phyloP scores from a whole-genome alignment of 2,113 vertebrate genomes.

The Nanorana parkeri region DNA sequence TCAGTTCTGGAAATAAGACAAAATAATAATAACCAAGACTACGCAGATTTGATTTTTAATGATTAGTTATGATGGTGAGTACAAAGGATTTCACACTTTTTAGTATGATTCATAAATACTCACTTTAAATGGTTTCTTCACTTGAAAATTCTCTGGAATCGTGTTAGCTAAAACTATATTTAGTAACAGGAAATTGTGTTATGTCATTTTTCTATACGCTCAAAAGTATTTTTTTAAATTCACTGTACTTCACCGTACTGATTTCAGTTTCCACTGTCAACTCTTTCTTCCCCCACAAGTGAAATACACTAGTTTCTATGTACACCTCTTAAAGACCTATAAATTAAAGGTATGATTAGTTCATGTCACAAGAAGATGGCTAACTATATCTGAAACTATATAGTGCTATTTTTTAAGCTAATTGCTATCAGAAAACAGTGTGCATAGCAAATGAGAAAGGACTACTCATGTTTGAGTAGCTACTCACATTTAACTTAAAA shows the following conservation, averaged over 20 bases:
- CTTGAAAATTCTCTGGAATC: neutral
- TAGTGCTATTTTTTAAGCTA: too few relatives aligned
- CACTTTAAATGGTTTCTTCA: neutral
- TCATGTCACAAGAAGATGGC: too few relatives aligned
- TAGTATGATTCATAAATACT: neutral
- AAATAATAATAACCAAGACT: neutral
- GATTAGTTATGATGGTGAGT: too few relatives aligned
- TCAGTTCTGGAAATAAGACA: too few relatives aligned
- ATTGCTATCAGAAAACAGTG: too few relatives aligned
- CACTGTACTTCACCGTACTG: neutral
- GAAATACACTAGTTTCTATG: neutral
- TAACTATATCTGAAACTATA: too few relatives aligned
- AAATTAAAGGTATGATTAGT: neutral
- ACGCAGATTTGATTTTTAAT: neutral
- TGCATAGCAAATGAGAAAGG: too few relatives aligned
- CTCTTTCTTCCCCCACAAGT: neutral
- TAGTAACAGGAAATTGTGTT: constrained; percentile 19
- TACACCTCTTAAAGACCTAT: neutral
- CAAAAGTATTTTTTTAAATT: neutral
- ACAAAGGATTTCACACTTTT: too few relatives aligned
- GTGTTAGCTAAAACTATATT: neutral
- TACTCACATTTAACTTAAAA: too few relatives aligned
- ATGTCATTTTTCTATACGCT: constrained; percentile 9
- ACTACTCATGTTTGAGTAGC: too few relatives aligned
- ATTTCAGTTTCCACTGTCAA: constrained; percentile 30